Base-by-base conservation (phyloP, 2,888 invertebrate genomes). In the Drosophila siamana region DNA sequence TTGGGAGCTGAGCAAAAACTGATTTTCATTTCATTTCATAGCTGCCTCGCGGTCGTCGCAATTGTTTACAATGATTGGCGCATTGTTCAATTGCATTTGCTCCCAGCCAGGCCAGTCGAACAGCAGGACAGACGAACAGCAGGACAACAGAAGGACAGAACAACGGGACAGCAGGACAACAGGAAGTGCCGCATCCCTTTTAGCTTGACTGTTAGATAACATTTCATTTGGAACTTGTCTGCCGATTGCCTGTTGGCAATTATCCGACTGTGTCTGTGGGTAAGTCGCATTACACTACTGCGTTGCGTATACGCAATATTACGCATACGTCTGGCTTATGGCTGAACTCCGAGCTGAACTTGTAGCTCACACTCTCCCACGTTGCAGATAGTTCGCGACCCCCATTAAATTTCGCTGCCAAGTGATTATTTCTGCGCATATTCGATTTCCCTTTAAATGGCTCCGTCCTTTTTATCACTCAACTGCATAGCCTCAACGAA, bases 11-110 rank as follows among this genome's bases (percentile, higher is more conserved):
- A 55, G 70, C 57, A 66, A 74, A 61, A 74, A 59, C 67, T 56
- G 75, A 75, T 63, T 74, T 75, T 62, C 67, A 70, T 59, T 73
- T 69, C 69, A 69, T 73, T 74, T 74, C 75, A 74, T 59, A 50
- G 75, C 50, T 62, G 50, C 50, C 65, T 59, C 78, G 69, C 77
- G 75, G 62, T 66, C 26, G 67, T 57, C 38, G 66, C 78, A 67
- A 70, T 78, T 78, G 74, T 78, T 78, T 70, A 71, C 76, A 70
- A 78, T 77, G 76, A 77, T 77, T 77, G 76, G 71, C 64, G 78
- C 78, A 77, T 78, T 77, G 76, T 77, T 78, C 74, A 63, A 74
- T 75, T 75, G 74, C 71, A 74, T 71, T 74, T 70, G 36, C 55
- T 70, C 36, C 55, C 43, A 66, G 40, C 33, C 56, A n/a, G 33